Evolutionary conservation across 2,888 invertebrate genomes (phyloP), one percentile per base, ranked within the genome.

Genomic region (Drosophila nr. perissopoda): DNA sequence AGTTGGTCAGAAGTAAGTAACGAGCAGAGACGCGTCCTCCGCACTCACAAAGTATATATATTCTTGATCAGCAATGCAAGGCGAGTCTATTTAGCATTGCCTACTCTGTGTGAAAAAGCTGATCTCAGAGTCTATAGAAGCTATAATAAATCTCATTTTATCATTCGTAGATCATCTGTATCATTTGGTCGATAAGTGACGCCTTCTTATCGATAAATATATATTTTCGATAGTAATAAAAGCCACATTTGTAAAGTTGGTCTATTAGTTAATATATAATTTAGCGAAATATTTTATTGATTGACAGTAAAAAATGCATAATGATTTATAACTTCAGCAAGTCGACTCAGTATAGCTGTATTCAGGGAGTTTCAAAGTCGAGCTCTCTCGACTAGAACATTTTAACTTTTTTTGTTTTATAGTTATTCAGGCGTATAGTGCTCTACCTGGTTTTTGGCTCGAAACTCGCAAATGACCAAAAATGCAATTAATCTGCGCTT

Each of bases 401-500:
- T 25, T 45, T 0, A 16, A 4, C 25, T 16, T 25, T 42, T 42
- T 38, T 25, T 45, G 16, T 1, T 45, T 16, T 25, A 45, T 16
- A 25, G 25, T 8, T 34, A 25, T 16, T 21, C 34, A 34, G 13
- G 34, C n/a, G 31, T 13, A 4, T 16, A 33, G 31, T 31, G n/a
- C 8, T 34, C 4, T 1, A 7, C 27, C 18, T 49, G 18, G 49
- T 25, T 25, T 25, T 48, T 48, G 25, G 27, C 45, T 16, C 5
- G 49, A 49, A 29, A 18, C 29, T 49, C 6, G 16, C 25, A 45
- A 45, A 45, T 45, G 45, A 45, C 51, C 18, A 29, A 51, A 45
- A 21, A 63, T 63, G 58, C 36, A 45, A 63, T 63, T 45, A 45
- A 45, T 45, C 25, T 16, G 16, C 45, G 27, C 25, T 45, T 2